Conservation (phyloP, 2,797 vertebrate genomes). For the Amphiprion clarkii region DNA sequence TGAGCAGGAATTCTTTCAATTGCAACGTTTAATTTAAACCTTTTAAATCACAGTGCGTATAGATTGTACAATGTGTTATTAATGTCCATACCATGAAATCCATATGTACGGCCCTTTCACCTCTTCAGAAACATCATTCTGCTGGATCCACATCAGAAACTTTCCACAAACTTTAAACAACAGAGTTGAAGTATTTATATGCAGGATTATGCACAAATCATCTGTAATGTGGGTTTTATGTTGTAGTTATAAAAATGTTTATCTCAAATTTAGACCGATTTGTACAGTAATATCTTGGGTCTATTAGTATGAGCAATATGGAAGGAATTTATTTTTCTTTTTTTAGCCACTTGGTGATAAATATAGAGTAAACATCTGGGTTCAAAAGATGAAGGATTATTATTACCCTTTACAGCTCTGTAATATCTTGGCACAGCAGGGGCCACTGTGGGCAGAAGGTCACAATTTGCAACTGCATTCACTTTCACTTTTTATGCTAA, state of each 20-base stretch:
- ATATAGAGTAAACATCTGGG: background rate
- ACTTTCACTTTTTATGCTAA: no score
- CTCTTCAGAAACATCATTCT: no score
- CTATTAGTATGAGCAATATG: background rate
- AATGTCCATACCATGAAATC: constrained; percentile 30
- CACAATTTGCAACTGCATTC: constrained; percentile 7
- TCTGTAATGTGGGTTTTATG: no score
- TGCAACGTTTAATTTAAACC: no score
- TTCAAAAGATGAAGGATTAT: constrained; percentile 5
- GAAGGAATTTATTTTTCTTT: background rate
- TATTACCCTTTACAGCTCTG: constrained; percentile 9
- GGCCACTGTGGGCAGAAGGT: constrained; percentile 1
- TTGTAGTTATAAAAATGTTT: no score
- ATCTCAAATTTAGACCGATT: no score
- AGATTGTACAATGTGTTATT: constrained; percentile 52
- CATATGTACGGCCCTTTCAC: no score
- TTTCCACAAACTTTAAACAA: no score
- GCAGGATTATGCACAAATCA: no score
- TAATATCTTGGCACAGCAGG: constrained; percentile 6
- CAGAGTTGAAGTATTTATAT: no score
- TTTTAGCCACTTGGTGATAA: background rate
- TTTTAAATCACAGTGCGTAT: constrained; percentile 18
- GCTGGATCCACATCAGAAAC: no score
- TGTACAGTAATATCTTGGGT: no score
- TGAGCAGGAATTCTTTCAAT: background rate